These are phyloP conservation scores for Orthosia incerta DNA, from an alignment of 2,888 invertebrate genomes.

Conservation along the genomic window DNA sequence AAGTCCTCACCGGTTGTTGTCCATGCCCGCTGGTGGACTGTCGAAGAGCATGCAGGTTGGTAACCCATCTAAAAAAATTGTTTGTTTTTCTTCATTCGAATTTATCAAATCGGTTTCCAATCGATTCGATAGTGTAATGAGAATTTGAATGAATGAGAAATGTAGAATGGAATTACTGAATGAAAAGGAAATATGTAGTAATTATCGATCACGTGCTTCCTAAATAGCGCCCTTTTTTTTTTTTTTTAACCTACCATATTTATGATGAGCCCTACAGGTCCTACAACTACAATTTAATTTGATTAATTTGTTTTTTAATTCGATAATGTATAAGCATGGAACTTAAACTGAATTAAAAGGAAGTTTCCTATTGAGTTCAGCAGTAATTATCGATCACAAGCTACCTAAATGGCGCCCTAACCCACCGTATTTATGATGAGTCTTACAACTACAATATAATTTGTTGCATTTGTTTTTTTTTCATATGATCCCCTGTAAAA, in stretches of 20 bases:
- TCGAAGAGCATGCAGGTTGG: constrained; percentile 94
- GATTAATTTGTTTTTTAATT: background rate
- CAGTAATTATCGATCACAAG: background rate
- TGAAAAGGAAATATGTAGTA: too few species aligned
- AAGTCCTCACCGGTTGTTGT: constrained; percentile 94
- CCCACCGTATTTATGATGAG: background rate
- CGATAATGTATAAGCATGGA: too few species aligned
- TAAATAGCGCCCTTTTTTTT: background rate
- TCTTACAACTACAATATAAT: background rate
- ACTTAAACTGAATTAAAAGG: too few species aligned
- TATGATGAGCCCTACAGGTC: background rate
- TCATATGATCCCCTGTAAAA: background rate
- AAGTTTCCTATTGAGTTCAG: too few species aligned
- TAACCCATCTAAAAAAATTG: background rate
- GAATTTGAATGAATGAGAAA: too few species aligned
- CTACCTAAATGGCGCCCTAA: background rate
- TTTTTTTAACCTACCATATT: too few species aligned
- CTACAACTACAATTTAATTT: background rate
- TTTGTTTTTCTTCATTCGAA: too few species aligned
- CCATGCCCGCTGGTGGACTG: constrained; percentile 92
- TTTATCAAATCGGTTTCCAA: too few species aligned
- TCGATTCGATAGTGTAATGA: too few species aligned
- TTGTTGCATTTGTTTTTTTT: background rate
- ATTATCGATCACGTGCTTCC: background rate
- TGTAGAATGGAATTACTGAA: too few species aligned